Base-by-base conservation (phyloP, 2,888 invertebrate genomes). In the Drosophila stalkeri region DNA sequence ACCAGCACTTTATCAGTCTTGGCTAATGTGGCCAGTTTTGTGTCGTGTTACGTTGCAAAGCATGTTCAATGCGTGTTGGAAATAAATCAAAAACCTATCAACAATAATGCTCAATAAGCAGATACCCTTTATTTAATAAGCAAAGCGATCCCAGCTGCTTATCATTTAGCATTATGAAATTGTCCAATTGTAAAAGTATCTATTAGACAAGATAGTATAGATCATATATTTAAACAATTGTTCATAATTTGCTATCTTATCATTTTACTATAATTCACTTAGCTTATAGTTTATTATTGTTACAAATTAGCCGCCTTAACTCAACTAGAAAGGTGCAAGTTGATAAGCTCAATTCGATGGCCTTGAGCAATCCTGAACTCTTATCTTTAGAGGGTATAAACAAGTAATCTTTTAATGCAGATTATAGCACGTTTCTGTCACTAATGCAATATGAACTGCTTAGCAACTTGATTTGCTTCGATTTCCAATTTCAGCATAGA, bases 21-120 rank as follows among this genome's bases (percentile, higher is more conserved):
- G 20, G 51, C 69, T 75, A 75, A 75, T 64, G 46, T 64, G 66
- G 35, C 57, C 54, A 47, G 63, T 27, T 63, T 31, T 47, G 44
- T 60, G 41, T 55, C 35, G 46, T 18, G 14, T 54, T 49, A 64
- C 46, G 55, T 47, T 46, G 61, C 59, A 23, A 39, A 39, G 20
- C 49, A 39, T 47, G 49, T 49, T 66, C 27, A 46, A 69, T 65
- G 76, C 51, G 39, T 52, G 46, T 39, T 41, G n/a, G 16, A 51
- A 47, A 57, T 60, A 52, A 33, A 41, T 37, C 46, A 44, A 31
- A 49, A 41, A 23, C 23, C n/a, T 1, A 16, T 46, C 12, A 18
- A 1, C 12, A 18, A 31, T 18, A 37, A 16, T 37, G 44, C 20
- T 14, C 44, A 12, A 27, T 52, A n/a, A 5, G 7, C 23, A 37